Evolutionary conservation across 2,113 vertebrate genomes (phyloP), one percentile per base, ranked within the genome.

Genomic region (Cephalopterus ornatus): DNA sequence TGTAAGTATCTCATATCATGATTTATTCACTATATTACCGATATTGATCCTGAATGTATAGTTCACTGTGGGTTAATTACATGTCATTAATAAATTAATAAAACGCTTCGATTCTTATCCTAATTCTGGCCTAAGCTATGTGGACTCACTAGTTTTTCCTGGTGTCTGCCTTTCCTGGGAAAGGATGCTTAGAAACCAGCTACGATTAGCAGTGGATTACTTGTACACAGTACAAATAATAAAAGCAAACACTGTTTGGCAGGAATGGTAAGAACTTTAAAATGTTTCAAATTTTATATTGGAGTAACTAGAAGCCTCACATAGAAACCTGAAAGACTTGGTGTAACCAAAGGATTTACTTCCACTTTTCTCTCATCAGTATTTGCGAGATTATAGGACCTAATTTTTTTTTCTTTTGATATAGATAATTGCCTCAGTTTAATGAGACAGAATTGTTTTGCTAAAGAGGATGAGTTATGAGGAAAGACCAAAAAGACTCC

Each of bases 11-110:
- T 50, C 14, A 2, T 55, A 27, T 53, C 15, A 39, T 93, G 42
- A 95, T 95, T 95, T 91, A 93, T 87, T 42, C 50, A 12, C 83
- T 80, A 6, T 67, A 84, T 86, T 95, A 80, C 33, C 15, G 26
- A 35, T 71, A 96, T 95, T 84, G 93, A 95, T 91, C 80, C 33
- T 32, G 55, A 93, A 82, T 35, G 16, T 37, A 41, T 81, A 86
- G 86, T 75, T 93, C 68, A 61, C 8, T 67, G 47, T 52, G 68
- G 47, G 80, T 89, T 95, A 93, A 95, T 95, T 84, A 44, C 12
- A 37, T 56, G 47, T 50, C 83, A 58, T 90, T 88, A 92, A 88
- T 72, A 93, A 93, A 92, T 84, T 89, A 91, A 93, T 92, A 84
- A 84, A 77, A 55, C 11, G 8, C 17, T 92, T 95, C 0, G 0